Conservation (phyloP, 2,888 invertebrate genomes). For the Netelia melanura region DNA sequence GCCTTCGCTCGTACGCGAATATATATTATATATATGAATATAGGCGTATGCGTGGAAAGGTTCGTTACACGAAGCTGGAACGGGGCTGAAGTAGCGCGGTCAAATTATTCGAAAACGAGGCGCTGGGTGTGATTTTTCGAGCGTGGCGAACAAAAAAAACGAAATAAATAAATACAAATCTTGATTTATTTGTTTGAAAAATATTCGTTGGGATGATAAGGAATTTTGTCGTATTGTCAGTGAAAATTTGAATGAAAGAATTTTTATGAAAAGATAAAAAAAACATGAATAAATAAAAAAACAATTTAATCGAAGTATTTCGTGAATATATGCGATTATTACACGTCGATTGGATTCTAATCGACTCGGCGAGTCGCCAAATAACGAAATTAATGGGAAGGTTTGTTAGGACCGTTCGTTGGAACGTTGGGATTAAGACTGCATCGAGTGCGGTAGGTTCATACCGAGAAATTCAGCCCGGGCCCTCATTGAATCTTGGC, state of each 20-base stretch:
- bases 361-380: too few relatives aligned
- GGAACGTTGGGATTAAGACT: conserved; percentile 37
- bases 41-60: not conserved
- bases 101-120: conserved; percentile 50
- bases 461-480: conserved; percentile 42
- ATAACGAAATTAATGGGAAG: too few relatives aligned
- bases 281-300: not conserved
- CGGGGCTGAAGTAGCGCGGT: conserved; percentile 32
- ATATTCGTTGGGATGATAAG: too few relatives aligned
- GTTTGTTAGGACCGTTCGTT: not conserved
- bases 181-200: too few relatives aligned
- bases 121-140: not conserved
- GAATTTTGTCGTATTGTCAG: too few relatives aligned
- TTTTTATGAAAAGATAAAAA: not conserved
- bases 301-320: not conserved
- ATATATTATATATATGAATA: not conserved
- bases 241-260: too few relatives aligned
- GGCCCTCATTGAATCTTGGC: conserved; percentile 46
- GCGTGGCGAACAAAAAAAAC: too few relatives aligned
- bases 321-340: too few relatives aligned
- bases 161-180: too few relatives aligned
- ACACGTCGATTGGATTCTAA: too few relatives aligned
- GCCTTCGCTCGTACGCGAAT: conserved; percentile 37
- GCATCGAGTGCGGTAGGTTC: conserved; percentile 60
- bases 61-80: conserved; percentile 9